Evolutionary conservation across 2,888 invertebrate genomes (phyloP), one percentile per base, ranked within the genome.

Genomic region (Eupelmus urozonus): DNA sequence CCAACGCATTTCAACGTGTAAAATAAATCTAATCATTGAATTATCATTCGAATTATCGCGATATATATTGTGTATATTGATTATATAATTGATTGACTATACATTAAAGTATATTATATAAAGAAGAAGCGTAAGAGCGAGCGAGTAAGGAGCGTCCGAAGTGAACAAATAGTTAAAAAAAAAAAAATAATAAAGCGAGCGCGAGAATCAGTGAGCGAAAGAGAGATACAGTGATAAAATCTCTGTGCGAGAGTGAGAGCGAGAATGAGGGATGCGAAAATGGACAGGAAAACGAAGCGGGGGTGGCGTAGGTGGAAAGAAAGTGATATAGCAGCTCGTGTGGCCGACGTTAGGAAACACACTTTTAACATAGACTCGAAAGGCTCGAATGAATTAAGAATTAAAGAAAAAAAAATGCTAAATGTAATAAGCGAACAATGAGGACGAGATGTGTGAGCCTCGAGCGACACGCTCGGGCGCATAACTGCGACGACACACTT

Each of bases 1-100:
- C n/a, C n/a, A n/a, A n/a, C 78, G 80, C 87, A 87, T 87, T 83
- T 88, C 86, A 86, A 86, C 85, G 85, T 89, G 89, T 89, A 89
- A 89, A 88, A 89, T 89, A 89, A n/a, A n/a, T n/a, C 83, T 80
- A 87, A 86, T 88, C 88, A 88, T 87, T 87, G 85, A 82, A 53
- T 84, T 87, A 86, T 86, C 88, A 88, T 86, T 88, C 88, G 87
- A 86, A 86, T 84, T 87, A 88, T 86, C 84, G 87, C 87, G 86
- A 85, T 84, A 83, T 84, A 83, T 84, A 86, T 84, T 87, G 86
- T 89, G 89, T 88, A 88, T 86, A 86, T 84, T 85, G 84, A 87
- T 86, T 85, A 87, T n/a, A n/a, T 81, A 81, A 82, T 80, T 81
- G 82, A 81, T 80, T 78, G 78, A 84, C 77, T 16, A 45, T 82